phyloP scores from a whole-genome alignment of 2,113 vertebrate genomes.

The Oncorhynchus gorbuscha region DNA sequence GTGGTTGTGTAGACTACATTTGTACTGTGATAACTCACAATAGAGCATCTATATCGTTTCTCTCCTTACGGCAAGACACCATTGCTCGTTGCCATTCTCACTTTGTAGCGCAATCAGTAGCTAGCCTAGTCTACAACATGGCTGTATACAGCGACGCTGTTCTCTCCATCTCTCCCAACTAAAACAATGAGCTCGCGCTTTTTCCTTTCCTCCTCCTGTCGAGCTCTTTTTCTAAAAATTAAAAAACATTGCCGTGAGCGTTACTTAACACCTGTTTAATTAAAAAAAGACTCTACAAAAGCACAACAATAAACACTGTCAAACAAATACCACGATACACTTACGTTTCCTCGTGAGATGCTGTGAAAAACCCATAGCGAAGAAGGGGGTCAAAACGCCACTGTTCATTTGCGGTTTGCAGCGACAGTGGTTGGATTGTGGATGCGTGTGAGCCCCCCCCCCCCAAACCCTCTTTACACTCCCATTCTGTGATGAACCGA shows the following conservation, averaged over 20 bases:
- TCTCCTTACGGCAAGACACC: not conserved
- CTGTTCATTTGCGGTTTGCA: conserved; percentile 4
- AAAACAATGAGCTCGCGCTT: not conserved
- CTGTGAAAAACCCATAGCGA: not conserved
- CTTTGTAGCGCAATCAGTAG: not conserved
- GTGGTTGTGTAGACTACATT: too few species aligned
- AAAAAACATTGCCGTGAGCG: not conserved
- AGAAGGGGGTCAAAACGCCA: not conserved
- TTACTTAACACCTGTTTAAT: not conserved
- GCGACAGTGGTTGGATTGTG: not conserved
- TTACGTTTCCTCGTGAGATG: not conserved
- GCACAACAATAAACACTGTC: not conserved
- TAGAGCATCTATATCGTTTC: not conserved
- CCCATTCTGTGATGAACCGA: not conserved
- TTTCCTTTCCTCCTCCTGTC: too few species aligned
- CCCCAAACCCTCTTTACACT: not conserved
- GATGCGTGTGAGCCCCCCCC: not conserved
- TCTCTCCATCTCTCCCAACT: not conserved
- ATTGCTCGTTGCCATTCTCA: not conserved
- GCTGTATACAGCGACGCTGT: not conserved
- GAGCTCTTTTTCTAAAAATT: too few species aligned
- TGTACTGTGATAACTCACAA: too few species aligned
- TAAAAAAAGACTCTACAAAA: not conserved
- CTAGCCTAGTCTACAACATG: not conserved
- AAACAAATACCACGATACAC: not conserved